phyloP scores from a whole-genome alignment of 2,797 vertebrate genomes.

The Sciurus carolinensis region DNA sequence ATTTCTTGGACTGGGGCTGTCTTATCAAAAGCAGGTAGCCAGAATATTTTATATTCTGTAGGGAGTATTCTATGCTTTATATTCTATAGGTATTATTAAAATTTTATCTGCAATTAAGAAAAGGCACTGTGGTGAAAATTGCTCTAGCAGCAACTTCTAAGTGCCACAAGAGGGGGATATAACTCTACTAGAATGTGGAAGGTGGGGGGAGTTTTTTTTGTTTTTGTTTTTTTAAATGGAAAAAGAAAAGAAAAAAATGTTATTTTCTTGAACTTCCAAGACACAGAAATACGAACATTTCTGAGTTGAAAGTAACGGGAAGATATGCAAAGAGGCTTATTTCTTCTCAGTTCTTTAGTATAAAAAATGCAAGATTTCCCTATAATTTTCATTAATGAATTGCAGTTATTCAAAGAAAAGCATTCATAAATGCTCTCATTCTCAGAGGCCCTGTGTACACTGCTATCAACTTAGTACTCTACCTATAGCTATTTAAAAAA shows the following conservation, averaged over 20 bases:
- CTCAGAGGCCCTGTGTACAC: not conserved
- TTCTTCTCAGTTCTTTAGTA: not conserved
- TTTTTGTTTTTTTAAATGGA: too few species aligned
- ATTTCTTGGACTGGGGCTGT: not conserved
- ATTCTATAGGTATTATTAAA: not conserved
- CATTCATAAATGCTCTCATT: not conserved
- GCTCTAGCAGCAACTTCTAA: not conserved
- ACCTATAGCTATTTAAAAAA: not conserved
- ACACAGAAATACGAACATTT: not conserved
- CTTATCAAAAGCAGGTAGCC: not conserved
- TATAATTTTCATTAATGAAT: not conserved
- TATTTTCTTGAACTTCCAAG: conserved; percentile 37
- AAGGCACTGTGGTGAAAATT: not conserved
- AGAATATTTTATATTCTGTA: not conserved
- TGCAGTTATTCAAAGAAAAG: not conserved
- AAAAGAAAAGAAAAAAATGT: not conserved
- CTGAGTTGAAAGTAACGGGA: conserved; percentile 28
- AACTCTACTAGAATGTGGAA: not conserved
- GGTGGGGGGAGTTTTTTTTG: too few species aligned
- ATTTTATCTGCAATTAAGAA: not conserved
- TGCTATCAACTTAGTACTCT: not conserved
- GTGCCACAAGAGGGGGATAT: conserved; percentile 70
- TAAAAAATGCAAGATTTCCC: not conserved
- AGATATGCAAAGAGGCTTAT: not conserved
- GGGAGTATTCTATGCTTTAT: not conserved